These are phyloP conservation scores for Columba guinea DNA, from an alignment of 2,797 vertebrate genomes.

Conservation along the genomic window DNA sequence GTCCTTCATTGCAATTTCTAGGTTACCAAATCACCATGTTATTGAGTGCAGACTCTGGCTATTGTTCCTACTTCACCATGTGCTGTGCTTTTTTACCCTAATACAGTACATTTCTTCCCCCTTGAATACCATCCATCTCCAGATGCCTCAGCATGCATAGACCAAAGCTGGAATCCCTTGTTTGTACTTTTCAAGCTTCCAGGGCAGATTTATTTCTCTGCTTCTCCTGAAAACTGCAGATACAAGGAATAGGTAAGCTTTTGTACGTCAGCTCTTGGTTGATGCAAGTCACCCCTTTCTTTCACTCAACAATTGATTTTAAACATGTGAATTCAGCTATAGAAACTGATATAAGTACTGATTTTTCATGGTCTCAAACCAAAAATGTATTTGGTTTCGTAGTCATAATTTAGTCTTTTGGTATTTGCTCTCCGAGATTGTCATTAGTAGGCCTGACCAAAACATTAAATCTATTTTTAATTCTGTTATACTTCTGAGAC, in stretches of 20 bases:
- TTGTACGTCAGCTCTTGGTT: background rate
- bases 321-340: background rate
- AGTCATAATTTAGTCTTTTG: background rate
- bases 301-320: background rate
- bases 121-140: background rate
- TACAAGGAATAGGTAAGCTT: background rate
- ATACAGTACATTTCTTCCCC: background rate
- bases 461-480: background rate
- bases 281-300: background rate
- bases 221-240: background rate
- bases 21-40: background rate
- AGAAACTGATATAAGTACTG: background rate
- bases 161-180: background rate
- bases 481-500: background rate
- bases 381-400: background rate
- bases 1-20: background rate
- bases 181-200: background rate
- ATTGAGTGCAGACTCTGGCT: background rate
- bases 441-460: background rate
- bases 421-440: background rate
- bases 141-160: background rate
- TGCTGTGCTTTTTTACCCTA: background rate
- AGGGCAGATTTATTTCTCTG: background rate
- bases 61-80: background rate
- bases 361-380: background rate